Evolutionary conservation across 2,888 invertebrate species (phyloP), one percentile per base, ranked within the genome.

Genomic region (Polyommatus icarus): DNA sequence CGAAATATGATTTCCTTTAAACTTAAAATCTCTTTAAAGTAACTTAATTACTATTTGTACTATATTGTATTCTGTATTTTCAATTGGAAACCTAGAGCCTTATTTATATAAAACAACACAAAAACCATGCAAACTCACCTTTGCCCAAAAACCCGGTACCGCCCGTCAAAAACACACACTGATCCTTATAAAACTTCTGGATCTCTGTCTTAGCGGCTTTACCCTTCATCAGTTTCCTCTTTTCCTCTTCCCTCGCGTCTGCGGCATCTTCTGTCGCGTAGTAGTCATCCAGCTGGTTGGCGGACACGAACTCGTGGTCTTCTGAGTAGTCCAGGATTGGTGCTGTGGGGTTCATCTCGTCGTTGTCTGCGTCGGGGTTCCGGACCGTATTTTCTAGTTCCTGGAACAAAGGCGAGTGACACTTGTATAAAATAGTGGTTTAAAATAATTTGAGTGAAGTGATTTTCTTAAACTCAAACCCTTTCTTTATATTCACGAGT

Each of bases 271-370:
- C 92, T n/a, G 92, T 90, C 0, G 90, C 89, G 82, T 95, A 95
- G 81, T 93, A 94, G 15, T 93, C 89, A 80, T 90, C 90, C 71
- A 95, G 84, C 81, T 92, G 87, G 80, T 89, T 88, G 61, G 93
- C 92, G 0, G 95, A 94, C 0, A 91, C 89, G 84, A 95, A 95
- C 81, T 93, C 91, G 80, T 94, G 92, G 85, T 95, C 95, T 81
- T 95, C 95, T 0, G 95, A 91, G 82, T 85, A 95, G 84, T 95
- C 95, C 71, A 92, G 81, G 46, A 92, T 89, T 0, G 88, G 87
- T 0, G 93, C 93, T 1, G 90, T 89, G 0, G 93, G 91, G 77
- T 89, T 92, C 92, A 94, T 92, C 0, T 89, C 89, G 77, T 90
- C 85, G 82, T 91, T 92, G 29, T 94, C 93, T 0, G 85, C 84